Base-by-base conservation (phyloP, 2,113 vertebrate species). In the Strigops habroptila region DNA sequence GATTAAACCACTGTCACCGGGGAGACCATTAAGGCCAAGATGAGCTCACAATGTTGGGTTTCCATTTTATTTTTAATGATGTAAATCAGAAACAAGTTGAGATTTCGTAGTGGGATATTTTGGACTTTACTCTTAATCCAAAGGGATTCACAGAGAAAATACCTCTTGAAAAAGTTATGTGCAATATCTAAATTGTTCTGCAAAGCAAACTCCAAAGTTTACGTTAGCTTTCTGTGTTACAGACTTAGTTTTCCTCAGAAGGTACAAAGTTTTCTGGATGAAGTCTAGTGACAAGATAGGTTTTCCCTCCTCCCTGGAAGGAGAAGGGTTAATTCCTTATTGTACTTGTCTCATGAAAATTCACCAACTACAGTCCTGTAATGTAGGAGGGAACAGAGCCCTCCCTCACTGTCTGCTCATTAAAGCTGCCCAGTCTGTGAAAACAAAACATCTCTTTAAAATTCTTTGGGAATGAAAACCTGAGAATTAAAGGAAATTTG, bases 1-100 rank as follows among this genome's bases (percentile, higher is more conserved):
- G 82, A 75, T 93, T 90, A 91, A 93, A 82, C 73, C 31, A 10
- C 49, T 83, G 35, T 69, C 71, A 85, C 41, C 8, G 7, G 67
- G 55, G 57, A 86, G 70, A 60, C 13, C 44, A 55, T 84, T 88
- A 90, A 73, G 17, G 44, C 12, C 46, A 82, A 55, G 44, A 92
- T 33, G 43, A 84, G 52, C 14, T 94, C 41, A 37, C 39, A n/a
- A 4, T 33, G 33, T 25, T 76, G 53, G 11, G 14, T 53, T 82
- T 74, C 43, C 17, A 9, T 18, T 78, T 86, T 18, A 18, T 41
- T 64, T 12, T 63, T 55, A 12, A 55, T 18, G 18, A 55, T 55
- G 52, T 53, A 69, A 87, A 83, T 43, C 37, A 63, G 62, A 85
- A 88, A 76, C 21, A 90, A 60, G 31, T 28, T 62, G 57, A 85